Evolutionary conservation across 2,113 vertebrate genomes (phyloP).

Genomic region (Heliornis fulica): DNA sequence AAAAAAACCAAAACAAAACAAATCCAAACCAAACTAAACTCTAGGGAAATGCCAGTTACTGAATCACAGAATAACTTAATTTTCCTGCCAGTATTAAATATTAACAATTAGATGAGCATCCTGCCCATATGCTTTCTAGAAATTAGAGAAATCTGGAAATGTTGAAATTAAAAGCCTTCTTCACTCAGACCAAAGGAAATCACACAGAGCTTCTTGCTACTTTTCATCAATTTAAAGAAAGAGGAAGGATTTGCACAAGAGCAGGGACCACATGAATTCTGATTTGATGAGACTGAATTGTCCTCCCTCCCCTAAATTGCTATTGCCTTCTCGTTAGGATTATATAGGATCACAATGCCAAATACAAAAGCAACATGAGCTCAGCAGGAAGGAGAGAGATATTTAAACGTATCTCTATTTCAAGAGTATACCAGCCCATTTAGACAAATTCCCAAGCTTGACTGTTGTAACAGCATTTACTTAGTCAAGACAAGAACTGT

Average conservation of each 20-base stretch:
- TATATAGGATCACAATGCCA: neutral
- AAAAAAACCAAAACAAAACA: neutral
- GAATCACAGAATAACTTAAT: neutral
- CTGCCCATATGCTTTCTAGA: neutral
- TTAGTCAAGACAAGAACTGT: neutral
- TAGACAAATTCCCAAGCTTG: neutral
- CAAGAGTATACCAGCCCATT: neutral
- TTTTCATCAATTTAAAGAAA: neutral
- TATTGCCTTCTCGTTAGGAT: neutral
- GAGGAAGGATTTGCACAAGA: conserved; percentile 11
- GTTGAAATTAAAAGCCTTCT: neutral
- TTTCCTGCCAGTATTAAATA: conserved; percentile 15
- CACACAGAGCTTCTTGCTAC: neutral
- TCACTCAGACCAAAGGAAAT: neutral
- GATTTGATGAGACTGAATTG: neutral
- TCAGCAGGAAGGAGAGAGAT: neutral
- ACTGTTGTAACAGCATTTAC: neutral
- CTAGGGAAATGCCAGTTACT: neutral
- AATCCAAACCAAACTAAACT: neutral
- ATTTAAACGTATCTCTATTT: neutral
- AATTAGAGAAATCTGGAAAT: neutral
- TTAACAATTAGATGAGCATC: neutral
- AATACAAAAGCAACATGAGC: neutral
- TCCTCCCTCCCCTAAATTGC: neutral
- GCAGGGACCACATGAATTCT: neutral